Conservation (phyloP, 2,888 invertebrate genomes). For the Euplexia lucipara region DNA sequence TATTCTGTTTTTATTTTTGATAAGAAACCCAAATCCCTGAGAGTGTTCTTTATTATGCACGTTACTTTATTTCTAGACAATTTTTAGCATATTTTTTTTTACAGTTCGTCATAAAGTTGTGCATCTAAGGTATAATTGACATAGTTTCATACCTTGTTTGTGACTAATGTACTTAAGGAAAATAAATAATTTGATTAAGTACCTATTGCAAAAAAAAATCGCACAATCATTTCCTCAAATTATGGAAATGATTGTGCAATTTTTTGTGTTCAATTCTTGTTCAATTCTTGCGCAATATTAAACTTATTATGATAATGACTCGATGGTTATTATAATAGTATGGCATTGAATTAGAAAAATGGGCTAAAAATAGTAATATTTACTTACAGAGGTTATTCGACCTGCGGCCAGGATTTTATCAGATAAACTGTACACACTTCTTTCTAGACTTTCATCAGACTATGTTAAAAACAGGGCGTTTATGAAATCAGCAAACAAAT, state of each 20-base stretch:
- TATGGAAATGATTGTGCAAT: not conserved
- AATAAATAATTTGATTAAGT: too few species aligned
- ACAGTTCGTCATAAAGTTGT: too few species aligned
- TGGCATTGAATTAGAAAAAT: not conserved
- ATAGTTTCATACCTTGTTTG: not conserved
- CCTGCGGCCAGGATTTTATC: not conserved
- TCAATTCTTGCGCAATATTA: not conserved
- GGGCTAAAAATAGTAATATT: not conserved
- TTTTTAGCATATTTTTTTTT: not conserved
- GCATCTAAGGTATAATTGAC: conserved; percentile 6
- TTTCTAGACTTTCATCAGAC: not conserved
- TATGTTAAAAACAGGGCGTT: not conserved
- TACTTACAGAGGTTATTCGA: not conserved
- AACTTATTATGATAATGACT: not conserved
- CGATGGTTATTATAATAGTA: too few species aligned
- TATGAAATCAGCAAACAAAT: too few species aligned
- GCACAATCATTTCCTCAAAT: not conserved
- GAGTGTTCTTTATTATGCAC: not conserved
- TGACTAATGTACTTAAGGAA: too few species aligned
- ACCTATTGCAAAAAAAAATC: not conserved
- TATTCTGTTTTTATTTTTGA: conserved; percentile 20
- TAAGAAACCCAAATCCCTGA: not conserved
- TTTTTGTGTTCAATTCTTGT: too few species aligned
- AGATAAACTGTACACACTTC: not conserved
- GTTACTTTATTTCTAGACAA: not conserved